Percentiles rank a stretch among this genome's conserved stretches.
phyloP scores from a whole-genome alignment of 2,797 vertebrate species.

The Otus scops region DNA sequence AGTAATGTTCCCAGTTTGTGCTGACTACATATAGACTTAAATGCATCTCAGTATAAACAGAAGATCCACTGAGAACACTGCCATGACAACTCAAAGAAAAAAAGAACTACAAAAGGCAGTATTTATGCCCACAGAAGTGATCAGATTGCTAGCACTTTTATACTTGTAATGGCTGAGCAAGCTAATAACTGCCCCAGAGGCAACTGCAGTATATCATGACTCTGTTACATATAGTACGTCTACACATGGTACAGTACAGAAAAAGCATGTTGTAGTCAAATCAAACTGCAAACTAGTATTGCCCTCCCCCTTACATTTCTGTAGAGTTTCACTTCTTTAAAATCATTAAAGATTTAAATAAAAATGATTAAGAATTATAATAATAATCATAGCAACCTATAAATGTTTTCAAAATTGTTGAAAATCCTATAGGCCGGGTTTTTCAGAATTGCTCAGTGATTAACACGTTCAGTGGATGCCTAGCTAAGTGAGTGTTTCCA shows the following conservation, averaged over 20 bases:
- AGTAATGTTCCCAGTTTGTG: not conserved
- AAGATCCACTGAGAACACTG: slow-evolving; percentile 23
- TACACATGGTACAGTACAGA: not conserved
- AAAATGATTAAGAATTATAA: not conserved
- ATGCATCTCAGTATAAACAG: not conserved
- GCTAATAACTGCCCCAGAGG: not conserved
- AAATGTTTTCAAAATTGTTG: not conserved
- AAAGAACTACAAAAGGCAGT: not conserved
- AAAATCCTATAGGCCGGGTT: not conserved
- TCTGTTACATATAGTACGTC: not conserved
- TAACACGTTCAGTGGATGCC: not conserved
- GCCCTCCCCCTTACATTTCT: not conserved
- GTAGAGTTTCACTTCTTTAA: not conserved
- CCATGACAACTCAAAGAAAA: not conserved
- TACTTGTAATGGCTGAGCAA: not conserved
- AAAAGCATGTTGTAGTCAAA: not conserved
- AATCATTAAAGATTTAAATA: not conserved
- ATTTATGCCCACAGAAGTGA: not conserved
- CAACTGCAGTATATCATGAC: not conserved
- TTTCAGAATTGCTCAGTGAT: not conserved
- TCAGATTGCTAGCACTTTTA: not conserved
- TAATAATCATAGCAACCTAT: not conserved
- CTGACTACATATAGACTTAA: not conserved
- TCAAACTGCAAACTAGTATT: not conserved
- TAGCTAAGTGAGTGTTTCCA: not conserved